Base-by-base conservation (phyloP, 2,113 vertebrate genomes). In the Oryzias javanicus region DNA sequence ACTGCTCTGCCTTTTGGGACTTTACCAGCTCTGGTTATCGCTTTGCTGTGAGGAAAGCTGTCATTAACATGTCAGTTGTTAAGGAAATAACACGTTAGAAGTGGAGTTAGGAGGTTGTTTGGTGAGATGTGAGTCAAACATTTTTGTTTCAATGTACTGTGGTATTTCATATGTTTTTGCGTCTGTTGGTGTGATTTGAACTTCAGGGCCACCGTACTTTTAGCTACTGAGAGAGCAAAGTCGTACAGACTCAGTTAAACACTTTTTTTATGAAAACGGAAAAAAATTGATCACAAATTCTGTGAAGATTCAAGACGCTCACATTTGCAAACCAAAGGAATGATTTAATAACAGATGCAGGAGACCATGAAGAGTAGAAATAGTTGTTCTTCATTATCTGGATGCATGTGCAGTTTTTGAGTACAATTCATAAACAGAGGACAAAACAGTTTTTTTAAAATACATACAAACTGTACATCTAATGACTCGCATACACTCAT, bases 351-450 rank as follows among this genome's bases (percentile, higher is more conserved):
- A 84, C 42, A 58, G 65, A 86, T 76, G 81, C 79, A 74, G 88
- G 86, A 89, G 85, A 76, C 64, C 49, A 85, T 67, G 70, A 82
- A 84, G 70, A 87, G 81, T 86, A 82, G 82, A 76, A 58, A 87
- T 79, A 81, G 77, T 76, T 82, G 80, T 84, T 89, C 84, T 90
- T 91, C 87, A 87, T 86, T 75, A 71, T 86, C 80, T 90, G 80
- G 78, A 85, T 88, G 81, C 80, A 89, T 86, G 71, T 87, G 90
- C 84, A 91, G 80, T 89, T 88, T 70, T 63, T 6, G 16, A 64
- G 71, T 68, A 70, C 63, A 78, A 70, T 78, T 63, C 73, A 80
- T 60, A 77, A 84, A 81, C 75, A 87, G 74, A 80, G 80, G 67
- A 81, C 65, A 78, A 78, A 56, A 60, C 67, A 88, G 88, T 74